Percentiles rank a stretch among this genome's conserved stretches.
These are phyloP conservation scores for Adelphocoris suturalis DNA, from an alignment of 2,888 invertebrate genomes.

Conservation along the genomic window DNA sequence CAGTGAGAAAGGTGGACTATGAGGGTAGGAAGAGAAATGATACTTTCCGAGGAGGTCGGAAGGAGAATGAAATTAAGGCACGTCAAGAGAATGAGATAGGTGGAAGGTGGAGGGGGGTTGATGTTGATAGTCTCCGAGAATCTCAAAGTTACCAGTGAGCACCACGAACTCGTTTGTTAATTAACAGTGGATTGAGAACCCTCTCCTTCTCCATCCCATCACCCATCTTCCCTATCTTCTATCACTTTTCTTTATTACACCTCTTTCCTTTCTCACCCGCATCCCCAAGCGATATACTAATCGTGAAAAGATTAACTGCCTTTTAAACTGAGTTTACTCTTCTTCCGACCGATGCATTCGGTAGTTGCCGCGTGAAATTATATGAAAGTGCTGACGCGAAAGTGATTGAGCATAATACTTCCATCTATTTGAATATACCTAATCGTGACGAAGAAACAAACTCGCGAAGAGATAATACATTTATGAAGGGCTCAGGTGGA, in stretches of 20 bases:
- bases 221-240: conserved; percentile 3
- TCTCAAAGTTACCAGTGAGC: conserved; percentile 30
- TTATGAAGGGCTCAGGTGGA: too few relatives aligned
- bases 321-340: too few relatives aligned
- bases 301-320: background rate
- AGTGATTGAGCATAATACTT: too few relatives aligned
- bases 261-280: background rate
- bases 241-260: conserved; percentile 32
- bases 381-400: too few relatives aligned
- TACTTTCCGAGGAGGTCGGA: conserved; percentile 15
- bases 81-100: conserved; percentile 14
- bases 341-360: too few relatives aligned
- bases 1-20: background rate
- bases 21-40: conserved; percentile 2
- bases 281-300: background rate
- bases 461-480: too few relatives aligned
- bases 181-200: conserved; percentile 22
- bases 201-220: background rate
- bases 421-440: too few relatives aligned
- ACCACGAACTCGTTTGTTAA: conserved; percentile 36
- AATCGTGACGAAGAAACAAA: too few relatives aligned
- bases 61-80: conserved; percentile 42
- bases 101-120: background rate
- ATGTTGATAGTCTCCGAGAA: conserved; percentile 26
- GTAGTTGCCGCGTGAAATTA: too few relatives aligned